Percentiles rank a stretch among this genome's conserved stretches.
phyloP scores from a whole-genome alignment of 2,113 vertebrate species.

The Clarias gariepinus region DNA sequence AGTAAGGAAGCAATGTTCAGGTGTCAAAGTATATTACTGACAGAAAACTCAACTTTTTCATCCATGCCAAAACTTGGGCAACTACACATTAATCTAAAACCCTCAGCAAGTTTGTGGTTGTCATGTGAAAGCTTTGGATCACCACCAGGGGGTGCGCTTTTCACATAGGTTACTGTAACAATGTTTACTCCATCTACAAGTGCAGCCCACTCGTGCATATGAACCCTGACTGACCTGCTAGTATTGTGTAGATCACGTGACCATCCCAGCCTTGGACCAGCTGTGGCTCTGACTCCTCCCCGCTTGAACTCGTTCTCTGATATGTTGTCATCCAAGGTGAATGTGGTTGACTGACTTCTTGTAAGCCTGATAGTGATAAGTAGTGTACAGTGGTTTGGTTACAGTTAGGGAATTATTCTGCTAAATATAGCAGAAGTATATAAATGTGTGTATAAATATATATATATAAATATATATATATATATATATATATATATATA shows the following conservation, averaged over 20 bases:
- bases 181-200: slow-evolving; percentile 20
- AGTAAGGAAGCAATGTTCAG: background rate
- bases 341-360: slow-evolving; percentile 95
- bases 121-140: background rate
- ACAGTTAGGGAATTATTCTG: background rate
- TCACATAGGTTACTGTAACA: background rate
- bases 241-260: slow-evolving; percentile 89
- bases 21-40: background rate
- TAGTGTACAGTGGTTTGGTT: background rate
- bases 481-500: too few species aligned
- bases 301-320: slow-evolving; percentile 88
- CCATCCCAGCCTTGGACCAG: slow-evolving; percentile 93
- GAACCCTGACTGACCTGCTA: slow-evolving; percentile 75
- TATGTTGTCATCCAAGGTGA: slow-evolving; percentile 90
- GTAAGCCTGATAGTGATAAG: slow-evolving; percentile 75
- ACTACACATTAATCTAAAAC: background rate
- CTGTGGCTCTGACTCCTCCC: slow-evolving; percentile 91
- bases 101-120: background rate
- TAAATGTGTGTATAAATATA: background rate
- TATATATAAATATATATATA: too few species aligned
- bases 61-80: background rate
- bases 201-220: slow-evolving; percentile 27
- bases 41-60: background rate
- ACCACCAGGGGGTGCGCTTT: slow-evolving; percentile 7
- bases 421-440: background rate